Evolutionary conservation across 2,888 invertebrate genomes (phyloP), one percentile per base, ranked within the genome.

Genomic region (Seira ritae): DNA sequence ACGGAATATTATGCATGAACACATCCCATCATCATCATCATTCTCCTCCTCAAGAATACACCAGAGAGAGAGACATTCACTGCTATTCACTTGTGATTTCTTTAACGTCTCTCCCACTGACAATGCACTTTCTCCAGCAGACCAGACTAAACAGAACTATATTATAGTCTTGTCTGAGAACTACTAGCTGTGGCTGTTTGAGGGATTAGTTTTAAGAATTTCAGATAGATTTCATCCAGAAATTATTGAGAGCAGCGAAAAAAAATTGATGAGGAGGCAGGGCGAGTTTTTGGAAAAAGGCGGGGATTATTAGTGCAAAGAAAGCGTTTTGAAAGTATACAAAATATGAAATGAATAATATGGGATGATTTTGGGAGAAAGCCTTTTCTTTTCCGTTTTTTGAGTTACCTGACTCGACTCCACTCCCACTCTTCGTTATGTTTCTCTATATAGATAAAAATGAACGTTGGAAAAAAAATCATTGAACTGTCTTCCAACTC

Each of bases 181-280:
- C n/a, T n/a, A n/a, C n/a, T n/a, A n/a, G n/a, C 17, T 55, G 55
- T 12, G n/a, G 55, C 3, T 55, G 20, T 60, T 72, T 72, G 72
- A 72, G 23, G 20, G 72, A 72, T 24, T 72, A 72, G 12, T 23
- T 66, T 31, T 65, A 42, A 74, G 20, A 65, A 65, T 62, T 77
- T 31, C 10, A 66, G 50, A 46, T 71, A n/a, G 12, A 66, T 71
- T 78, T 72, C 66, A 71, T 78, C 66, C 65, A 46, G 3, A 22
- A 71, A 20, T 6, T n/a, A 31, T 31, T 2, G 31, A 31, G n/a
- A n/a, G n/a, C n/a, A n/a, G n/a, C n/a, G n/a, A n/a, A n/a, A n/a
- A n/a, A 19, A 69, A 12, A 8, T 62, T 42, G 15, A 42, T 19
- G 31, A 50, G 23, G 60, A 1, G 60, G 46, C 20, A 42, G 37